Conservation (phyloP, 2,888 invertebrate species). For the Coelopa pilipes region DNA sequence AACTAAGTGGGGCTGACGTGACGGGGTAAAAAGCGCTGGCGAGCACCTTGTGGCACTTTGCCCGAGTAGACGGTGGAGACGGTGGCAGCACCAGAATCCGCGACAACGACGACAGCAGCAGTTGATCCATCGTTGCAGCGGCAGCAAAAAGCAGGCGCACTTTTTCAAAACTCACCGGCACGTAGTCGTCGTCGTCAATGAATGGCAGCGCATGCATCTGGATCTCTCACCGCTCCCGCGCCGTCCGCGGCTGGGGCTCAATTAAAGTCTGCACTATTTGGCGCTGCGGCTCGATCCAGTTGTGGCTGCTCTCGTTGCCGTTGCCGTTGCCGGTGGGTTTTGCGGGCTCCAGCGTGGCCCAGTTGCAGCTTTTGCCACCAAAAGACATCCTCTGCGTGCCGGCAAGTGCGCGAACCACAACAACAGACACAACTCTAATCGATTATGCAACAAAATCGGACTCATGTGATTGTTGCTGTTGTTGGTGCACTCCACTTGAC, state of each 20-base stretch:
- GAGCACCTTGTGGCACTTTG: too few species aligned
- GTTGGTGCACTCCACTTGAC: slow-evolving; percentile 1
- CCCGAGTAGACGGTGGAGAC: neutral
- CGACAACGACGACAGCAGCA: neutral
- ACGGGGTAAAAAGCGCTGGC: neutral
- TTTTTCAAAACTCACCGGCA: neutral
- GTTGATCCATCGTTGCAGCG: neutral
- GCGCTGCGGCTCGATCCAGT: neutral
- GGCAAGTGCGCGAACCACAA: neutral
- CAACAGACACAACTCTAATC: neutral
- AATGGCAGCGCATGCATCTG: slow-evolving; percentile 16
- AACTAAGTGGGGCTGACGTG: too few species aligned
- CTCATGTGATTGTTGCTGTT: neutral
- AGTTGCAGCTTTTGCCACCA: slow-evolving; percentile 20
- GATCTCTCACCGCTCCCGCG: neutral
- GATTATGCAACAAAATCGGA: neutral
- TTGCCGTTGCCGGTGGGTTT: neutral
- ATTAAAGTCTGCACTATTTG: slow-evolving; percentile 16
- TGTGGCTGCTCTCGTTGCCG: neutral
- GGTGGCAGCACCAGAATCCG: neutral
- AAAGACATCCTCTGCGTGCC: slow-evolving; percentile 21
- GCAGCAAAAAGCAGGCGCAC: neutral
- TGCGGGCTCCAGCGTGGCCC: neutral
- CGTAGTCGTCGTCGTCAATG: neutral
- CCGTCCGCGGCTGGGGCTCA: neutral